Conservation (phyloP, 2,888 invertebrate genomes). For the Xanthia togata region DNA sequence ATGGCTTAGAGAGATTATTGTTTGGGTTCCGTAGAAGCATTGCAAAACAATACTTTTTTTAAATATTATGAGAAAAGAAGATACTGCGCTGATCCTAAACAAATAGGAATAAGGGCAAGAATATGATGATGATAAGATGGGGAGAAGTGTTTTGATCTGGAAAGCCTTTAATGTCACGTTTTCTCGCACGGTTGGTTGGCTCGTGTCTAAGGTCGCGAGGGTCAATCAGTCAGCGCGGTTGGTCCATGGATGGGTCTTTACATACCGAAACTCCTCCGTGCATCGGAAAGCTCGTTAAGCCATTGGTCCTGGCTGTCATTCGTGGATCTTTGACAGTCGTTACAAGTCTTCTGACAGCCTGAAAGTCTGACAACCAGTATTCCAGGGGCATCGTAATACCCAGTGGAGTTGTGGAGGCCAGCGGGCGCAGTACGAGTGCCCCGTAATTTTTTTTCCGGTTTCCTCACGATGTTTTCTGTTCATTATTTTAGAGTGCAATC, state of each 20-base stretch:
- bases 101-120: not conserved
- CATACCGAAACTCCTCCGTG: too few relatives aligned
- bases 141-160: not conserved
- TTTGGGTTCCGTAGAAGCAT: conserved; percentile 16
- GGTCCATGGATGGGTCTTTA: too few relatives aligned
- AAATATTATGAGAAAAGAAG: not conserved
- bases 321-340: too few relatives aligned
- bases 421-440: not conserved
- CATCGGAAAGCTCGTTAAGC: too few relatives aligned
- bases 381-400: too few relatives aligned
- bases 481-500: not conserved
- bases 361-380: too few relatives aligned
- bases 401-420: too few relatives aligned
- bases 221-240: not conserved
- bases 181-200: not conserved
- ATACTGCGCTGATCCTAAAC: too few relatives aligned
- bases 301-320: too few relatives aligned
- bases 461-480: not conserved
- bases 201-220: not conserved
- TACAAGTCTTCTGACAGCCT: too few relatives aligned
- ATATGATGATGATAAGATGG: not conserved
- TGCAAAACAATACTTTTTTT: not conserved
- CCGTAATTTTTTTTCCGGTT: not conserved
- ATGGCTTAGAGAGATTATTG: not conserved
- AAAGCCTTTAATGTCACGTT: not conserved